phyloP scores from a whole-genome alignment of 2,888 invertebrate genomes.

The Lochmaea capreae region DNA sequence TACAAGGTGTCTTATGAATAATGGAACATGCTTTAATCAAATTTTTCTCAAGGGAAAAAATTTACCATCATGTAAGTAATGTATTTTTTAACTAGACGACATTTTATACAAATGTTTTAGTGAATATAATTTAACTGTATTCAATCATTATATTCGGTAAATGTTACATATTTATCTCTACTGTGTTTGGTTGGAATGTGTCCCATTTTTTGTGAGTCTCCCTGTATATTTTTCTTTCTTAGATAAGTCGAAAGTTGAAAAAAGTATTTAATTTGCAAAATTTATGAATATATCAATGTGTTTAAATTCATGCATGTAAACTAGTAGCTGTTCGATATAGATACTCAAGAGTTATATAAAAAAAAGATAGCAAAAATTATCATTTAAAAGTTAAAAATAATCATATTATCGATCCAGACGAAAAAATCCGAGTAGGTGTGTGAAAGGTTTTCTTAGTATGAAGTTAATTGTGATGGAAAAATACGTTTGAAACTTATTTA shows the following conservation, averaged over 20 bases:
- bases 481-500: no score
- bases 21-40: not conserved
- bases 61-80: not conserved
- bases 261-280: constrained; percentile 50
- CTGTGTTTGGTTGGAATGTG: constrained; percentile 24
- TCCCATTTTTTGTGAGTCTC: constrained; percentile 37
- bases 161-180: not conserved
- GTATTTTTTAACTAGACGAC: no score
- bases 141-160: not conserved
- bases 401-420: constrained; percentile 26
- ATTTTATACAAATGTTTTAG: no score
- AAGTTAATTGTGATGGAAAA: not conserved
- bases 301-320: constrained; percentile 52
- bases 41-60: not conserved
- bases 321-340: constrained; percentile 39
- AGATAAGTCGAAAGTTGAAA: constrained; percentile 42
- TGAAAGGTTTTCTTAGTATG: not conserved
- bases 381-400: constrained; percentile 19
- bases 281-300: constrained; percentile 54
- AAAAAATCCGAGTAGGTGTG: constrained; percentile 32
- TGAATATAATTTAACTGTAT: no score
- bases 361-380: constrained; percentile 28
- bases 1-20: constrained; percentile 11
- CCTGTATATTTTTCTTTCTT: constrained; percentile 45
- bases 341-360: constrained; percentile 29